These are phyloP conservation scores for Drosophila bocqueti DNA, from an alignment of 1,140 invertebrate species.

Conservation along the genomic window DNA sequence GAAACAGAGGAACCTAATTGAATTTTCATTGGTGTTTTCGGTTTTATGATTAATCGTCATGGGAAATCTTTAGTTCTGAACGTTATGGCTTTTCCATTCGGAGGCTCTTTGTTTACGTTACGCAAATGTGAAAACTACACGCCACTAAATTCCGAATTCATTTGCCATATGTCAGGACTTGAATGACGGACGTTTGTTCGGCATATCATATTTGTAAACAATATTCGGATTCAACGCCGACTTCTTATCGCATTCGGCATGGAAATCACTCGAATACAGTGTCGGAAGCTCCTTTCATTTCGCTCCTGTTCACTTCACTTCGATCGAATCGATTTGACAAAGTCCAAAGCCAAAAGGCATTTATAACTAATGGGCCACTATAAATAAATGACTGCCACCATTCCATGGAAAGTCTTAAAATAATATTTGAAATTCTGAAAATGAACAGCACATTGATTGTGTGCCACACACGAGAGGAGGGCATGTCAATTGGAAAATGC, in stretches of 20 bases:
- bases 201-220: constrained; percentile 35
- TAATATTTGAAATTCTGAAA: constrained; percentile 57
- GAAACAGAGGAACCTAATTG: constrained; percentile 64
- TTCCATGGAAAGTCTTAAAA: constrained; percentile 31
- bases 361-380: constrained; percentile 37
- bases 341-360: constrained; percentile 32
- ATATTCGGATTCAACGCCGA: constrained; percentile 34
- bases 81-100: constrained; percentile 33
- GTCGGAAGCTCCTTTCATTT: constrained; percentile 46
- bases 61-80: constrained; percentile 54
- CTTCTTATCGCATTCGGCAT: constrained; percentile 21
- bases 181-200: constrained; percentile 65
- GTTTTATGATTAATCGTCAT: constrained; percentile 81
- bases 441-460: constrained; percentile 52
- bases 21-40: constrained; percentile 73
- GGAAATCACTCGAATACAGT: constrained; percentile 29
- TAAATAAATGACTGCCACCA: constrained; percentile 54
- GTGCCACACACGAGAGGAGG: constrained; percentile 12
- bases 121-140: constrained; percentile 49
- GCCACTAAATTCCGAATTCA: constrained; percentile 47
- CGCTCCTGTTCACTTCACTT: constrained; percentile 6
- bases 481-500: constrained; percentile 44
- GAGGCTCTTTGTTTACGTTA: constrained; percentile 57
- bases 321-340: constrained; percentile 60
- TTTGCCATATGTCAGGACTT: constrained; percentile 59